Evolutionary conservation across 2,113 vertebrate genomes (phyloP).

Genomic region (Cinclus mexicanus): DNA sequence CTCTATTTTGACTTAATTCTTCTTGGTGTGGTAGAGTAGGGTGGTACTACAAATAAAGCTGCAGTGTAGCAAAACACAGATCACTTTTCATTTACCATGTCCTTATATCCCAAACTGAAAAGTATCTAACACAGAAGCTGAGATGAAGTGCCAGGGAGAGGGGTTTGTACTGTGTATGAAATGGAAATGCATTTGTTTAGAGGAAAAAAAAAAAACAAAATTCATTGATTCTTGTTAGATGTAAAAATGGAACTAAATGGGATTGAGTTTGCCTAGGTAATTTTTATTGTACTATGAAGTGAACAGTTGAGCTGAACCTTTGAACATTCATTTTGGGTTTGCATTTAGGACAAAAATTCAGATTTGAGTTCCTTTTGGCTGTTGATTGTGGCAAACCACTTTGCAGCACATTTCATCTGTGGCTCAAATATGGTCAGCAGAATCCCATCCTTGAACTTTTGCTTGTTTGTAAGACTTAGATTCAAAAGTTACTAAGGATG

Average conservation of each 20-base stretch:
- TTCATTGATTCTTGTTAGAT: not conserved
- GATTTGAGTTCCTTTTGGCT: not conserved
- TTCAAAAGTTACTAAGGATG: not conserved
- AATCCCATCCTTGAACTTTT: not conserved
- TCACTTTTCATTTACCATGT: not conserved
- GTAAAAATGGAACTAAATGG: not conserved
- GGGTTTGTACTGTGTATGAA: not conserved
- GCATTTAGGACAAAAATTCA: not conserved
- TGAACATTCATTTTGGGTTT: not conserved
- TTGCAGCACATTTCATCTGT: not conserved
- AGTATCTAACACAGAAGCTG: not conserved
- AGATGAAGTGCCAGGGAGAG: not conserved
- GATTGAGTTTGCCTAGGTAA: not conserved
- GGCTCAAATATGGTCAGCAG: not conserved
- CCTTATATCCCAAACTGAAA: not conserved
- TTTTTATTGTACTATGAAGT: not conserved
- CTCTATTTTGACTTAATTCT: not conserved
- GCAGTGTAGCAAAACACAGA: not conserved
- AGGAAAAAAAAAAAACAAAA: not conserved
- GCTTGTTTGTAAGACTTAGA: not conserved
- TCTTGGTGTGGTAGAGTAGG: not conserved
- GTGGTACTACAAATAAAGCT: slow-evolving; percentile 3
- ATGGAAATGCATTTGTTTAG: not conserved
- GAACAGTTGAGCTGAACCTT: not conserved
- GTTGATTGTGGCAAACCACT: not conserved